A percentile compares a stretch with the other conserved stretches of the same genome.
Conservation (phyloP, 1,140 invertebrate genomes). For the Sminthurinus signatus region DNA sequence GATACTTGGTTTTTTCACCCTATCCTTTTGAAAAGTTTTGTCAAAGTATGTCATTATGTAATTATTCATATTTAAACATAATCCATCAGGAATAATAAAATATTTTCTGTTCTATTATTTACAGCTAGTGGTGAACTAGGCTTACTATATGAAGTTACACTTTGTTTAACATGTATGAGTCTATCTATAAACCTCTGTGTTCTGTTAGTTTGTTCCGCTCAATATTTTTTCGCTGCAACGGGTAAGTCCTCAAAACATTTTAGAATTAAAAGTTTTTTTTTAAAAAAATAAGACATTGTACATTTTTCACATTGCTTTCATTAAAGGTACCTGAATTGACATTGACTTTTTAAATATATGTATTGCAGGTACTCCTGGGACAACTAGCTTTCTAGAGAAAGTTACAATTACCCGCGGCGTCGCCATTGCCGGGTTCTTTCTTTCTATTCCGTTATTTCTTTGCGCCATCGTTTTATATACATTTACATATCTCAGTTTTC, state of each 20-base stretch:
- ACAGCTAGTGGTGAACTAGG: slow-evolving; percentile 22
- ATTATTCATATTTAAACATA: too few species aligned
- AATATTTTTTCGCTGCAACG: slow-evolving; percentile 40
- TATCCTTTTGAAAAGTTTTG: too few species aligned
- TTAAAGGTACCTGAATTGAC: too few species aligned
- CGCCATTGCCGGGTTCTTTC: slow-evolving; percentile 40
- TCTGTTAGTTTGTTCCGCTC: slow-evolving; percentile 39
- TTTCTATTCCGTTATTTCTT: slow-evolving; percentile 39
- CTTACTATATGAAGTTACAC: slow-evolving; percentile 40
- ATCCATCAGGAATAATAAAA: neutral
- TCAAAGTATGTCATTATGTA: too few species aligned
- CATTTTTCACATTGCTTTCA: too few species aligned
- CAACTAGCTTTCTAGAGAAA: slow-evolving; percentile 36
- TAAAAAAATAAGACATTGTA: too few species aligned
- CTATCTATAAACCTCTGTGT: slow-evolving; percentile 40
- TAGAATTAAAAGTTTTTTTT: too few species aligned
- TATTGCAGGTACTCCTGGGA: slow-evolving; percentile 32
- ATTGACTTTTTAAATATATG: neutral
- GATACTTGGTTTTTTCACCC: too few species aligned
- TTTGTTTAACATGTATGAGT: slow-evolving; percentile 38
- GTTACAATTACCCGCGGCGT: slow-evolving; percentile 36
- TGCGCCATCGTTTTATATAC: slow-evolving; percentile 39
- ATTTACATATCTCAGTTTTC: slow-evolving; percentile 39
- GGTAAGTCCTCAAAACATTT: slow-evolving; percentile 14
- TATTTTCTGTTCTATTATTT: slow-evolving; percentile 10